These are phyloP conservation scores for Aphodius sticticus DNA, from an alignment of 2,888 invertebrate genomes.

Conservation along the genomic window DNA sequence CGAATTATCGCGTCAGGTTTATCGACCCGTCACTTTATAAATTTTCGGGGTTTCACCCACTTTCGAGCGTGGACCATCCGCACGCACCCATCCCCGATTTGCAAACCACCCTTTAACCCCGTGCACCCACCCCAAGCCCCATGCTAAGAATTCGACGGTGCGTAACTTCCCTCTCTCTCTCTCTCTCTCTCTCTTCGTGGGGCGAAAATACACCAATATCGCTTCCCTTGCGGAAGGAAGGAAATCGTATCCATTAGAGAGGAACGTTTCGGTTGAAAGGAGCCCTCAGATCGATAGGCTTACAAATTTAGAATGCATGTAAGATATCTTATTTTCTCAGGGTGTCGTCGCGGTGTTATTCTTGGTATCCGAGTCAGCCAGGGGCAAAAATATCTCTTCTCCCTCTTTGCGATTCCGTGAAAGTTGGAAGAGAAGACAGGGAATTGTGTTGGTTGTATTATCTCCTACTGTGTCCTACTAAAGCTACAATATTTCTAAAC, in stretches of 20 bases:
- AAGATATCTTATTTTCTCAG: not conserved
- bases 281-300: not conserved
- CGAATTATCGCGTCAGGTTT: slow-evolving; percentile 4
- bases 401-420: not conserved
- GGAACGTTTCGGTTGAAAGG: slow-evolving; percentile 4
- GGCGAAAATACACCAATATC: not conserved
- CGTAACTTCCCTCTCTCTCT: not conserved
- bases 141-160: not conserved
- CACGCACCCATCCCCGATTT: not conserved
- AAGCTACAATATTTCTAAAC: too few species aligned
- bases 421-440: not conserved
- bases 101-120: not conserved
- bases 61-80: not conserved
- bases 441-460: too few species aligned
- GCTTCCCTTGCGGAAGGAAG: slow-evolving; percentile 4
- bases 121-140: not conserved
- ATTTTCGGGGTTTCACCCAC: not conserved
- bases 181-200: not conserved
- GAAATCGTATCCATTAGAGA: slow-evolving; percentile 4
- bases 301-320: slow-evolving; percentile 4
- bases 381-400: not conserved
- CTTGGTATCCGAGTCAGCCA: not conserved
- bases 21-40: slow-evolving; percentile 4
- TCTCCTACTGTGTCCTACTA: too few species aligned
- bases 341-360: not conserved